Base-by-base conservation (phyloP, 1,140 invertebrate species). In the Ctenoplectra terminalis region DNA sequence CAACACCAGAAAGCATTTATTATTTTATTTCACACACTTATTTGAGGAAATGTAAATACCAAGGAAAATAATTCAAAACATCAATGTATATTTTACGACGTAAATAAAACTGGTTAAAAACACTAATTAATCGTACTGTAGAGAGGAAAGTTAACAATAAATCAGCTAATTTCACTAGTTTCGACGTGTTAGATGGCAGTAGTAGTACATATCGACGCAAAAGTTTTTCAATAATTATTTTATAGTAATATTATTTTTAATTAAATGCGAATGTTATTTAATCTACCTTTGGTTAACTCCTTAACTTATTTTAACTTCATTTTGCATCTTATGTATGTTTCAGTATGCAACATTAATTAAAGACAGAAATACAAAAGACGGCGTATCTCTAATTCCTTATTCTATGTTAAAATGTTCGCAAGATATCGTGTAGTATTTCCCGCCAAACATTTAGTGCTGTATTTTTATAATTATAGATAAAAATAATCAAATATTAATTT, bases 361-460 rank as follows among this genome's bases (percentile, higher is more conserved):
- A 1, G 1, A 20, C 8, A 17, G 23, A 56, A 9, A 37, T 9
- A 6, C 23, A 5, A 6, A 23, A 34, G 15, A 11, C 4, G 6
- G 50, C 46, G 0, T 52, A 29, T 78, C 76, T 76, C 5, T 23
- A 23, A 6, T 9, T 31, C n/a, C 7, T 23, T 43, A 43, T 15
- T 69, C 37, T 69, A 69, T 77, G 63, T 15, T 23, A 7, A 40
- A 72, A 26, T 6, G 9, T n/a, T 69, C n/a, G 8, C 40, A 26
- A 37, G 26, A 78, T 34, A 26, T 6, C 9, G 5, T 8, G 2
- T 37, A 81, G 2, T 31, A 34, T 52, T 77, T 82, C 43, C 80
- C 80, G 73, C 80, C 80, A 82, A 81, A 74, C 23, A 26, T 11
- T 26, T 8, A 6, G 6, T 13, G 0, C 4, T 17, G 1, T 4